Conservation (phyloP, 2,888 invertebrate genomes). For the Drosophila anceps region DNA sequence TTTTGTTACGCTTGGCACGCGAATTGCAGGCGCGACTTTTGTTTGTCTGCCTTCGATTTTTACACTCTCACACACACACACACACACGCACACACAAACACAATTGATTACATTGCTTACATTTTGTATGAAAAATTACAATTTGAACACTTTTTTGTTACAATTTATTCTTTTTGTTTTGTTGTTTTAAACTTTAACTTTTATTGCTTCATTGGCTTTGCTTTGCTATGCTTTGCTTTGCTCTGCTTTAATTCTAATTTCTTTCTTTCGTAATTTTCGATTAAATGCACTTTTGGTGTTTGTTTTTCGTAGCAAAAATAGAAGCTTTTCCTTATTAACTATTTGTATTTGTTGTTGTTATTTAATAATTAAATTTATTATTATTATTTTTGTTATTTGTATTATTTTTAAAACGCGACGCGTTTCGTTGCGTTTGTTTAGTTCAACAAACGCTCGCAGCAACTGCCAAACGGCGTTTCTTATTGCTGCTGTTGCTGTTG, state of each 20-base stretch:
- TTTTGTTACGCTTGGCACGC: constrained; percentile 66
- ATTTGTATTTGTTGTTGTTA: constrained; percentile 14
- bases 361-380: constrained; percentile 6
- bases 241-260: constrained; percentile 21
- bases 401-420: constrained; percentile 45
- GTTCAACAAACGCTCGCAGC: constrained; percentile 24
- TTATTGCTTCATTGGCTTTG: constrained; percentile 30
- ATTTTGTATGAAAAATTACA: constrained; percentile 37
- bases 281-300: constrained; percentile 78
- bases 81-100: constrained; percentile 14
- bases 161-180: constrained; percentile 3
- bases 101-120: constrained; percentile 68
- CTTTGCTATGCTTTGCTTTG: constrained; percentile 24
- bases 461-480: constrained; percentile 46
- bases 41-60: constrained; percentile 81
- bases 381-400: constrained; percentile 17
- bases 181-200: constrained; percentile 20
- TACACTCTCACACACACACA: constrained; percentile 48
- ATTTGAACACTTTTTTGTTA: constrained; percentile 49
- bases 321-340: constrained; percentile 42
- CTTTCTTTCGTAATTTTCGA: constrained; percentile 8
- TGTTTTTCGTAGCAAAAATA: constrained; percentile 68
- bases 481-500: constrained; percentile 10
- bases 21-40: constrained; percentile 57
- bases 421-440: constrained; percentile 61